Conservation (phyloP, 2,113 vertebrate species). For the Lonchura striata region DNA sequence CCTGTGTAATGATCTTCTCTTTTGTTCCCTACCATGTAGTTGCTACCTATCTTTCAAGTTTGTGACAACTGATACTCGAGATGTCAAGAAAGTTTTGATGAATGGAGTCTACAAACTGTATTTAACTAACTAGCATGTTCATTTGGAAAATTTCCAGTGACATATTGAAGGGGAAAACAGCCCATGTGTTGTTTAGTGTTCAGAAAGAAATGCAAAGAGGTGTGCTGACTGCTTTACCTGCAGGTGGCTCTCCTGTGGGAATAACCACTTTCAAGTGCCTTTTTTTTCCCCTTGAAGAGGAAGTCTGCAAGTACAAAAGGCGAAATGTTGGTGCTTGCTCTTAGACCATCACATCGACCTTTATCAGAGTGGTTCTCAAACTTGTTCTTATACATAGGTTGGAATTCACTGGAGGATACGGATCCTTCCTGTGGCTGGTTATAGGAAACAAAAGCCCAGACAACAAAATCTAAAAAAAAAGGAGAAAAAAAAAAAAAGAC, state of each 20-base stretch:
- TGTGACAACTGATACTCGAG: slow-evolving; percentile 59
- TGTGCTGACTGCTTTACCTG: slow-evolving; percentile 52
- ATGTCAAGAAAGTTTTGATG: slow-evolving; percentile 63
- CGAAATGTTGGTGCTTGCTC: slow-evolving; percentile 24
- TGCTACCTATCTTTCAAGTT: slow-evolving; percentile 58
- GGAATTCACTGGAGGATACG: slow-evolving; percentile 25
- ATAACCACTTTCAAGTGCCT: background rate
- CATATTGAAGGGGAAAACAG: slow-evolving; percentile 39
- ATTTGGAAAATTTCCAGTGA: slow-evolving; percentile 58
- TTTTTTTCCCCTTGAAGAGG: background rate
- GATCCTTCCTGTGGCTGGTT: slow-evolving; percentile 22
- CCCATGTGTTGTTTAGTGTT: slow-evolving; percentile 41
- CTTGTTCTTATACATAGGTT: slow-evolving; percentile 24
- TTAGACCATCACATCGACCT: slow-evolving; percentile 32
- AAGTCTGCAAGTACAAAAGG: slow-evolving; percentile 38
- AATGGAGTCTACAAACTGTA: slow-evolving; percentile 68
- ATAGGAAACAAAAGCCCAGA: background rate
- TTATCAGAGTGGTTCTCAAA: slow-evolving; percentile 65
- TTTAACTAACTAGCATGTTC: slow-evolving; percentile 69
- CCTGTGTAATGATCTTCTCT: slow-evolving; percentile 65
- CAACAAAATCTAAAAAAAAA: background rate
- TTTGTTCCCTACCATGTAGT: slow-evolving; percentile 71
- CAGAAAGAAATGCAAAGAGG: slow-evolving; percentile 53
- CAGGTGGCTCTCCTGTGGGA: slow-evolving; percentile 27
- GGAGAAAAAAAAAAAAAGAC: background rate